Percentiles rank a stretch among this genome's conserved stretches.
Evolutionary conservation across 2,888 invertebrate species (phyloP).

Genomic region (Fragum whitleyi): DNA sequence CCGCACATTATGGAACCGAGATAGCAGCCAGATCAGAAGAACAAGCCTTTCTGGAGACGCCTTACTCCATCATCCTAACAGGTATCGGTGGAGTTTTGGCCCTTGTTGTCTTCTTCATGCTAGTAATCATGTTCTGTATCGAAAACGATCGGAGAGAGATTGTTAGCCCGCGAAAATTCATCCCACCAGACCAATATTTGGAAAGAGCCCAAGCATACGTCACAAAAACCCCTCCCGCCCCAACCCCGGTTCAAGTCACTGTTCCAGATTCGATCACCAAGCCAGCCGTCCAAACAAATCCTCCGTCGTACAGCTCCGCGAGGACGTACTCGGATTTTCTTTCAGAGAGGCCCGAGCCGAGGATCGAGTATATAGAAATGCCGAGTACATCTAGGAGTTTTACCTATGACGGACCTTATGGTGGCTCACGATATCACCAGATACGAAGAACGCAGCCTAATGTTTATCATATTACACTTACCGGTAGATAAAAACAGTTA

Average conservation of each 20-base stretch:
- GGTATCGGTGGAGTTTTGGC: constrained; percentile 13
- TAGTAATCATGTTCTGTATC: background rate
- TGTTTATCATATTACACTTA: constrained; percentile 5
- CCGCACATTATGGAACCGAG: constrained; percentile 6
- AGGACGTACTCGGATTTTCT: constrained; percentile 5
- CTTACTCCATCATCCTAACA: constrained; percentile 8
- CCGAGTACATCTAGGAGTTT: constrained; percentile 5
- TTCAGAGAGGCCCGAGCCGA: background rate
- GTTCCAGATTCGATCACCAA: background rate
- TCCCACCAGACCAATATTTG: constrained; percentile 10
- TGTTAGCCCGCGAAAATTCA: background rate
- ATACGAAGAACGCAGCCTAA: constrained; percentile 8
- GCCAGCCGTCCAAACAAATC: constrained; percentile 8
- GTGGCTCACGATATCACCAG: background rate
- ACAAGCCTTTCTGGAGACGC: background rate
- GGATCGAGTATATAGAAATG: background rate
- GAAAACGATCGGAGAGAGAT: background rate
- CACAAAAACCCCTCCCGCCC: background rate
- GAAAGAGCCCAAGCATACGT: background rate
- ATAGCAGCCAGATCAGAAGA: background rate
- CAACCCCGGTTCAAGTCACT: background rate
- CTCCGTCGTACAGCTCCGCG: background rate
- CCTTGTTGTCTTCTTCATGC: constrained; percentile 7
- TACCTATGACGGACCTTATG: background rate
- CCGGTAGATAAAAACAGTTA: background rate